Conservation (phyloP, 2,888 invertebrate genomes). For the Agonopterix subpropinquella region DNA sequence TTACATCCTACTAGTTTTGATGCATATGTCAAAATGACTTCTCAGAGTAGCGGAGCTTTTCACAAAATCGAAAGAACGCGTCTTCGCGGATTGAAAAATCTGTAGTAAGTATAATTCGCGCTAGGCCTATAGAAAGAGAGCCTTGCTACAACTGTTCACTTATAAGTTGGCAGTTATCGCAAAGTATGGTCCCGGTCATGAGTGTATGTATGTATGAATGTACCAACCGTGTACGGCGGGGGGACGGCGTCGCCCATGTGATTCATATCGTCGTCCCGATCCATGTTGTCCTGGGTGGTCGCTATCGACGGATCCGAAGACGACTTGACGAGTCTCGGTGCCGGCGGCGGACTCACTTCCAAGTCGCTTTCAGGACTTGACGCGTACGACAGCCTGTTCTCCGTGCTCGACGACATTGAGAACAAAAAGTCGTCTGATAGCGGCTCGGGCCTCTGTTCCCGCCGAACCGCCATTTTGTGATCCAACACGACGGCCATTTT, state of each 20-base stretch:
- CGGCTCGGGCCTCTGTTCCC: constrained; percentile 92
- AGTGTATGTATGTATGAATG: neutral
- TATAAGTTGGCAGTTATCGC: too few relatives aligned
- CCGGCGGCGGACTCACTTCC: constrained; percentile 86
- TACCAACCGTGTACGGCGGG: constrained; percentile 90
- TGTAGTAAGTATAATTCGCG: too few relatives aligned
- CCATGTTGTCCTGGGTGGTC: constrained; percentile 91
- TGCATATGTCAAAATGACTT: too few relatives aligned
- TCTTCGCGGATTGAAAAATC: too few relatives aligned
- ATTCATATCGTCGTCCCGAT: constrained; percentile 75
- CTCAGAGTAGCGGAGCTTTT: too few relatives aligned
- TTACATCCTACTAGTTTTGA: too few relatives aligned
- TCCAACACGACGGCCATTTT: constrained; percentile 35
- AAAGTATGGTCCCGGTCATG: too few relatives aligned
- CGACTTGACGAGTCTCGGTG: constrained; percentile 84
- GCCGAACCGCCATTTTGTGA: constrained; percentile 28
- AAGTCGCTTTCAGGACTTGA: constrained; percentile 97
- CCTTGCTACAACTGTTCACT: too few relatives aligned
- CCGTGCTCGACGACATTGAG: constrained; percentile 91
- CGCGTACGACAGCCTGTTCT: constrained; percentile 93
- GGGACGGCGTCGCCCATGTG: constrained; percentile 81
- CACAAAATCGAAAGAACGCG: too few relatives aligned
- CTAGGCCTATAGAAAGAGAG: too few relatives aligned
- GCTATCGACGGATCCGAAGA: constrained; percentile 97
- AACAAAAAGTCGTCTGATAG: constrained; percentile 99